Conservation (phyloP, 2,113 vertebrate genomes). For the Chlorodrepanis virens region DNA sequence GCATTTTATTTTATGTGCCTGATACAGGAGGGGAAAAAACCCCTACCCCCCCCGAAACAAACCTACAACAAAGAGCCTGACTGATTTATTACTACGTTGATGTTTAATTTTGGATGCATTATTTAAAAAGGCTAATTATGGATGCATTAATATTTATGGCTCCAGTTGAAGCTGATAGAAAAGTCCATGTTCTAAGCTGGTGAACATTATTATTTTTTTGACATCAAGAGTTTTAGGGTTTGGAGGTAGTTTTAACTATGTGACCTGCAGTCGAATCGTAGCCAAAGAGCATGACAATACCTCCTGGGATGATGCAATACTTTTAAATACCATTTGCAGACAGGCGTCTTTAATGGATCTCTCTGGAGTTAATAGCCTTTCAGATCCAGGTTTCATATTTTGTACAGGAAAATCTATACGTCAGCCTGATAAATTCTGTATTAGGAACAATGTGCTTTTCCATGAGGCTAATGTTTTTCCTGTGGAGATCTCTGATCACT, state of each 20-base stretch:
- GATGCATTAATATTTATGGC: slow-evolving; percentile 70
- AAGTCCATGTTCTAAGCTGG: slow-evolving; percentile 48
- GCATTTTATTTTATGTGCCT: slow-evolving; percentile 41
- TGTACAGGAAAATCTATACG: slow-evolving; percentile 59
- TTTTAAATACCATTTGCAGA: slow-evolving; percentile 59
- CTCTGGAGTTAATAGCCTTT: slow-evolving; percentile 60
- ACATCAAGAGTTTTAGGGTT: slow-evolving; percentile 28
- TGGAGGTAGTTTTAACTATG: slow-evolving; percentile 34
- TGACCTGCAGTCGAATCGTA: slow-evolving; percentile 17
- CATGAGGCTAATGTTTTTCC: slow-evolving; percentile 13
- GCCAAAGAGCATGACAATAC: slow-evolving; percentile 37
- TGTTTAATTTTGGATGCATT: slow-evolving; percentile 72
- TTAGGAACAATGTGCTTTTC: slow-evolving; percentile 39
- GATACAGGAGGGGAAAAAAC: not conserved
- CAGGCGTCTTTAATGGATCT: slow-evolving; percentile 57
- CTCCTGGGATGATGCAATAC: slow-evolving; percentile 56
- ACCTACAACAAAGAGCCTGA: slow-evolving; percentile 54
- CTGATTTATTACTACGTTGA: slow-evolving; percentile 68
- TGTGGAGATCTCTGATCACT: slow-evolving; percentile 20
- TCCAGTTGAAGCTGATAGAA: slow-evolving; percentile 60
- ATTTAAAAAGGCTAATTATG: slow-evolving; percentile 73
- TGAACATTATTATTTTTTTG: slow-evolving; percentile 45
- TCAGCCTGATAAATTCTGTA: slow-evolving; percentile 57
- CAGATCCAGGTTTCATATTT: slow-evolving; percentile 58
- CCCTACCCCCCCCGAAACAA: not conserved